These are phyloP conservation scores for Natator depressus DNA, from an alignment of 2,113 vertebrate genomes.

Conservation along the genomic window DNA sequence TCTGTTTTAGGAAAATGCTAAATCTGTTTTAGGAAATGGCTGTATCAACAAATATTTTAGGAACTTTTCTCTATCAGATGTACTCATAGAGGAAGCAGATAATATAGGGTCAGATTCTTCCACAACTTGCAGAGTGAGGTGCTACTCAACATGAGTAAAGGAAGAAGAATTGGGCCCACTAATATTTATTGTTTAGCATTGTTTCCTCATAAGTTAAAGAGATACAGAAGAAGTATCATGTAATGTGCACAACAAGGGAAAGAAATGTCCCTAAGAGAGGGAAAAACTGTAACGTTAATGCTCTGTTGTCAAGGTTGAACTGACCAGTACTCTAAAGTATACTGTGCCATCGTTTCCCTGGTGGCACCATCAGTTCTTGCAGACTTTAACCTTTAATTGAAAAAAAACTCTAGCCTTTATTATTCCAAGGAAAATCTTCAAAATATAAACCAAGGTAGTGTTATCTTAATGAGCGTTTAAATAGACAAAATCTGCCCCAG, in stretches of 20 bases:
- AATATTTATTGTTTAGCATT: not conserved
- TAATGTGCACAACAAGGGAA: not conserved
- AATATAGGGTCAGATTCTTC: slow-evolving; percentile 17
- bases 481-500: not conserved
- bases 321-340: not conserved
- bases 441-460: not conserved
- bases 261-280: not conserved
- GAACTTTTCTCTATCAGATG: not conserved
- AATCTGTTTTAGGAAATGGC: slow-evolving; percentile 30
- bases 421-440: not conserved
- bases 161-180: not conserved
- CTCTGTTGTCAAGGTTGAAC: not conserved
- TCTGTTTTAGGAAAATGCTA: slow-evolving; percentile 50
- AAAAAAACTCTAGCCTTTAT: not conserved
- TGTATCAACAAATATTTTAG: slow-evolving; percentile 18
- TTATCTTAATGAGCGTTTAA: not conserved
- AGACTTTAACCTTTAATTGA: not conserved
- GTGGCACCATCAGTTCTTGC: not conserved
- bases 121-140: not conserved
- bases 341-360: not conserved
- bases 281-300: not conserved
- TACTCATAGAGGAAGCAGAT: slow-evolving; percentile 41
- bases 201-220: not conserved
- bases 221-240: not conserved
- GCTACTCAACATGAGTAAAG: slow-evolving; percentile 32